Evolutionary conservation across 2,113 vertebrate species (phyloP).

Genomic region (Archilochus colubris): DNA sequence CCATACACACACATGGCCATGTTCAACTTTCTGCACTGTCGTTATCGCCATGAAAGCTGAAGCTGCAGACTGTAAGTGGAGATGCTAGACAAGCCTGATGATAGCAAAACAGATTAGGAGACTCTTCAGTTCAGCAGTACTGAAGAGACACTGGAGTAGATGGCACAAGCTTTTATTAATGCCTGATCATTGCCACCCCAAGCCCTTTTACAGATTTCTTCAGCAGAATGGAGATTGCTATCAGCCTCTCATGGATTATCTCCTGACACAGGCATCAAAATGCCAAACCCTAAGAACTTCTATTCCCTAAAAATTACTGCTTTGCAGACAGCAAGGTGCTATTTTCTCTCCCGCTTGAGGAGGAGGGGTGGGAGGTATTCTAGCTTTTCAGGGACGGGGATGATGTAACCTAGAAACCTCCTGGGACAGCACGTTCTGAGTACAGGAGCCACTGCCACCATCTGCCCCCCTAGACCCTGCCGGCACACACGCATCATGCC

Average conservation of each 20-base stretch:
- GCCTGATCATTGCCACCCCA: fast-evolving
- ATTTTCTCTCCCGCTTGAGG: neutral
- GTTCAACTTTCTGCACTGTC: neutral
- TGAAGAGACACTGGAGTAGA: neutral
- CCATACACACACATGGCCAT: neutral
- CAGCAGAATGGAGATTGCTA: fast-evolving
- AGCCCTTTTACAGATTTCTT: neutral
- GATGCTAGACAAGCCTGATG: neutral
- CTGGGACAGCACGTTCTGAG: neutral
- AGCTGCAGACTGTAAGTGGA: neutral
- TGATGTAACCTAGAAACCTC: neutral
- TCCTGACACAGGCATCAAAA: neutral
- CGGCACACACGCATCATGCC: fast-evolving
- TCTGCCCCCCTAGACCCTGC: fast-evolving
- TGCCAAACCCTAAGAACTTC: neutral
- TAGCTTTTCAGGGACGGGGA: neutral
- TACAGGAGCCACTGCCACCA: neutral
- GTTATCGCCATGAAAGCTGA: neutral
- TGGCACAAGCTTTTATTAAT: neutral
- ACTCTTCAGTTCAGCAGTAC: neutral
- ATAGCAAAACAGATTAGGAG: neutral
- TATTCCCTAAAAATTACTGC: neutral
- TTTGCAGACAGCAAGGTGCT: neutral
- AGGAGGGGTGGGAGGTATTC: neutral
- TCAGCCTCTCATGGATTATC: neutral